Percentiles rank a stretch among this genome's conserved stretches.
Conservation (phyloP, 2,113 vertebrate genomes). For the Rhabdomys dilectus region DNA sequence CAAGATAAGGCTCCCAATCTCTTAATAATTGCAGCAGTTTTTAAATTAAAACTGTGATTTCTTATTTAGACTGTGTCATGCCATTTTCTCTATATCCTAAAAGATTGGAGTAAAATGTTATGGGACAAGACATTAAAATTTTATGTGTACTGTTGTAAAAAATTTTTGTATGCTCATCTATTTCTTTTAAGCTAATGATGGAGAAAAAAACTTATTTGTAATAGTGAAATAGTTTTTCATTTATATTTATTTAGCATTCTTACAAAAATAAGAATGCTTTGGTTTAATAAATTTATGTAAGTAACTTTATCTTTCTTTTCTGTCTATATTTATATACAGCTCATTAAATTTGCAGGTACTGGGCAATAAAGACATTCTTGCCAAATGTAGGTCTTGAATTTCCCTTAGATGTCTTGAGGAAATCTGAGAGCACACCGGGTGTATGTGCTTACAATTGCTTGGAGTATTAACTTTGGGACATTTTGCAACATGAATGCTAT, state of each 20-base stretch:
- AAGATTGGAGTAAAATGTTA: not conserved
- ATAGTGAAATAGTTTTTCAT: not conserved
- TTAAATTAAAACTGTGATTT: conserved; percentile 44
- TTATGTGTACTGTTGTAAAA: too few species aligned
- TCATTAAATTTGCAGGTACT: not conserved
- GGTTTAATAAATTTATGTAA: not conserved
- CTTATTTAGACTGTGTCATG: not conserved
- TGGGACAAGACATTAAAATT: not conserved
- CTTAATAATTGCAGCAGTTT: not conserved
- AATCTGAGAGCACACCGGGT: not conserved
- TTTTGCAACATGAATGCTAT: not conserved
- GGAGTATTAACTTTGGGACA: not conserved
- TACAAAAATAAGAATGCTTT: not conserved
- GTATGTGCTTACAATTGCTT: not conserved
- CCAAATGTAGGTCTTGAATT: not conserved
- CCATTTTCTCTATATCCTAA: not conserved
- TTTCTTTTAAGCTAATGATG: not conserved
- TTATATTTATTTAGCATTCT: not conserved
- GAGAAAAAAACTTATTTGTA: not conserved
- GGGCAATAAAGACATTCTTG: not conserved
- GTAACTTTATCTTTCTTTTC: not conserved
- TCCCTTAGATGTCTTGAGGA: not conserved
- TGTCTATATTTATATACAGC: not conserved
- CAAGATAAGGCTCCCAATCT: conserved; percentile 18
- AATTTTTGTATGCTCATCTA: not conserved